Evolutionary conservation across 2,113 vertebrate genomes (phyloP).

Genomic region (Pachypanchax playfairii): DNA sequence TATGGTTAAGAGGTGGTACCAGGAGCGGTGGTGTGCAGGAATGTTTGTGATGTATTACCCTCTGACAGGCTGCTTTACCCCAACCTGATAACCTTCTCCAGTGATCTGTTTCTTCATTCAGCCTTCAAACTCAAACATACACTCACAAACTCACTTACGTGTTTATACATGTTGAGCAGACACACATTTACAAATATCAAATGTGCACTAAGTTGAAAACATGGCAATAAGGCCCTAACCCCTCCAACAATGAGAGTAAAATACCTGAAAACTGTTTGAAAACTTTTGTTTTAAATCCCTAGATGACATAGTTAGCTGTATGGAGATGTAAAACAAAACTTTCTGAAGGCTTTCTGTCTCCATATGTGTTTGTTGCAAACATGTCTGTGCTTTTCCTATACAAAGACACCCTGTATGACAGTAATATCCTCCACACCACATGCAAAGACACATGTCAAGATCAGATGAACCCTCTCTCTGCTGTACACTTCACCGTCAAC

Average conservation of each 20-base stretch:
- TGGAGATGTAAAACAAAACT: background rate
- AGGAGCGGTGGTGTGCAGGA: slow-evolving; percentile 70
- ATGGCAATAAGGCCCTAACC: background rate
- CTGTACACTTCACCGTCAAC: slow-evolving; percentile 10
- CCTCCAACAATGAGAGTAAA: background rate
- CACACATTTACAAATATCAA: slow-evolving; percentile 5
- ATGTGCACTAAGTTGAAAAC: background rate
- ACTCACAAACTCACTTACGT: slow-evolving; percentile 14
- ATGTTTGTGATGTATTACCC: slow-evolving; percentile 72
- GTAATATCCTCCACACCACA: slow-evolving; percentile 62
- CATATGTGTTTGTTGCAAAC: background rate
- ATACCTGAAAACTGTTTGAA: background rate
- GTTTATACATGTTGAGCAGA: slow-evolving; percentile 8
- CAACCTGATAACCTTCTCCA: slow-evolving; percentile 66
- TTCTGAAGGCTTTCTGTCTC: background rate
- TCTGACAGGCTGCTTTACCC: slow-evolving; percentile 56
- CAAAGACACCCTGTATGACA: slow-evolving; percentile 63
- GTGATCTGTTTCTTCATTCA: slow-evolving; percentile 35
- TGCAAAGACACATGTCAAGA: slow-evolving; percentile 30
- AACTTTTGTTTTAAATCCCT: background rate
- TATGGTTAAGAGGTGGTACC: slow-evolving; percentile 58
- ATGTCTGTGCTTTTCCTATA: slow-evolving; percentile 30
- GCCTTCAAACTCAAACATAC: slow-evolving; percentile 5
- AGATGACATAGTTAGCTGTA: background rate
- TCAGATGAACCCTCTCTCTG: slow-evolving; percentile 6